Evolutionary conservation across 2,888 invertebrate species (phyloP).

Genomic region (Cheilosia pagana): DNA sequence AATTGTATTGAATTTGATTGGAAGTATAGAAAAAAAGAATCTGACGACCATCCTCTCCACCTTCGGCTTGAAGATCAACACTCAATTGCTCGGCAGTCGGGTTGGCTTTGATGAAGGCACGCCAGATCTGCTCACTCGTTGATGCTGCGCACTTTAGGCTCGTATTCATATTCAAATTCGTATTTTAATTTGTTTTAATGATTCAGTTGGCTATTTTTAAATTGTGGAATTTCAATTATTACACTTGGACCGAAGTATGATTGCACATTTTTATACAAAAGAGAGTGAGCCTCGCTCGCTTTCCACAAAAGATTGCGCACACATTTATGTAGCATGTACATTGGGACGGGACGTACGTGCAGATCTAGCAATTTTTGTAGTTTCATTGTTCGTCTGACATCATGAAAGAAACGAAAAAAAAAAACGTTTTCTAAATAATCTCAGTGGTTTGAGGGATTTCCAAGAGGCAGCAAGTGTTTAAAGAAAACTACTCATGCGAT

Average conservation of each 20-base stretch:
- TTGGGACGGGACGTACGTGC: constrained; percentile 10
- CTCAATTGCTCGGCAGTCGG: constrained; percentile 39
- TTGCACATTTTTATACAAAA: not conserved
- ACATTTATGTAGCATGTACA: not conserved
- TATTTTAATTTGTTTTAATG: constrained; percentile 46
- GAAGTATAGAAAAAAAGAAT: not conserved
- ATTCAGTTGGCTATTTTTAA: constrained; percentile 62
- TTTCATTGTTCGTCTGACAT: constrained; percentile 11
- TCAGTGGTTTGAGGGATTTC: not conserved
- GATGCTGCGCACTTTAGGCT: constrained; percentile 33
- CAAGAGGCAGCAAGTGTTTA: constrained; percentile 1
- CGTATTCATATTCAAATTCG: constrained; percentile 28
- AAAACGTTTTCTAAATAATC: constrained; percentile 7
- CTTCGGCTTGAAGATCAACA: constrained; percentile 57
- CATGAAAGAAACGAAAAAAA: not conserved
- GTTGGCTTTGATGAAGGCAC: not conserved
- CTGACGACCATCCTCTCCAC: constrained; percentile 32
- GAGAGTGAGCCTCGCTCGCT: not conserved
- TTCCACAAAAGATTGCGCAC: constrained; percentile 14
- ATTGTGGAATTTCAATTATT: constrained; percentile 59
- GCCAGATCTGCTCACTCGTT: constrained; percentile 19
- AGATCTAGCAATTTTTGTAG: constrained; percentile 5
- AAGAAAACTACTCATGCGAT: constrained; percentile 13
- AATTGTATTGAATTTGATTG: not conserved
- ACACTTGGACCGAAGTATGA: constrained; percentile 3